Evolutionary conservation across 2,797 vertebrate genomes (phyloP).

Genomic region (Phylloscopus collybita): DNA sequence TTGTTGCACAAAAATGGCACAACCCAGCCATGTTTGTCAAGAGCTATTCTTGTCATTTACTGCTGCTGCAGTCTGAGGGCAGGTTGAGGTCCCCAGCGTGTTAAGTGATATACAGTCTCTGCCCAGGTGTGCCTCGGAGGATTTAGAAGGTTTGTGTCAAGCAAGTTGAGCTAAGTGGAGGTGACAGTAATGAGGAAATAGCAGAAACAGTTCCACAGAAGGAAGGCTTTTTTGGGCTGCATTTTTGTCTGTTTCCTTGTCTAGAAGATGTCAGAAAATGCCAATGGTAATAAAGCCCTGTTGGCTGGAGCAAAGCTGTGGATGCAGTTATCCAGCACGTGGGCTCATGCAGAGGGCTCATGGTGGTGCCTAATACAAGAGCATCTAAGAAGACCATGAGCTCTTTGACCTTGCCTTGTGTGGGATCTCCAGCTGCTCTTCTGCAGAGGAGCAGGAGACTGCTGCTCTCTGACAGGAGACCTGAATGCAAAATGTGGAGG

Average conservation of each 20-base stretch:
- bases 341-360: neutral
- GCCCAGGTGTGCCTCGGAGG: neutral
- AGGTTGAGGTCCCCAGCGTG: neutral
- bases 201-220: neutral
- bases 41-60: neutral
- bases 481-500: neutral
- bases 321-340: neutral
- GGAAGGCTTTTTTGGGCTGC: neutral
- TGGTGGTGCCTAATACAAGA: neutral
- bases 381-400: neutral
- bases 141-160: neutral
- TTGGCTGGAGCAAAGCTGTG: neutral
- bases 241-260: neutral
- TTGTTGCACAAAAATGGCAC: neutral
- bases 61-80: neutral
- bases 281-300: neutral
- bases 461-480: neutral
- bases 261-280: neutral
- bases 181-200: neutral
- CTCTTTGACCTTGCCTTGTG: neutral
- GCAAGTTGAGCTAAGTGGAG: neutral
- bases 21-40: neutral
- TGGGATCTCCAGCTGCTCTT: neutral
- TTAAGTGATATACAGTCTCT: neutral
- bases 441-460: neutral